Evolutionary conservation across 2,797 vertebrate species (phyloP).

Genomic region (Antennarius maculatus): DNA sequence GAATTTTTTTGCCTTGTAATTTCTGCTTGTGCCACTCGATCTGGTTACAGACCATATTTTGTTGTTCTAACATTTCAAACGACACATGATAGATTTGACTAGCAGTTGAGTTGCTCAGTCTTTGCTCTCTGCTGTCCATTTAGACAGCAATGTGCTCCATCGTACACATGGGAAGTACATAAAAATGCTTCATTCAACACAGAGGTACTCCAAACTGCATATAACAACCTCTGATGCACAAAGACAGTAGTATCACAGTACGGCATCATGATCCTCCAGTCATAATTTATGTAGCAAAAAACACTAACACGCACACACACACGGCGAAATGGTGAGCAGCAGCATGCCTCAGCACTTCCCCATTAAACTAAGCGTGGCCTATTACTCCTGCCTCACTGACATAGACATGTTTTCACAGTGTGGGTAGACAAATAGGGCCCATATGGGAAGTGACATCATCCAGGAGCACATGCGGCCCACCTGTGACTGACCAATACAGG

Average conservation of each 20-base stretch:
- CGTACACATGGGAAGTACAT: constrained; percentile 2
- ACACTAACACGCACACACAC: neutral
- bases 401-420: constrained; percentile 60
- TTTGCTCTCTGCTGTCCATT: constrained; percentile 20
- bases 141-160: constrained; percentile 6
- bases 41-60: constrained; percentile 67
- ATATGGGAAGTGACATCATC: constrained; percentile 67
- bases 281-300: constrained; percentile 28
- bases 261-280: constrained; percentile 19
- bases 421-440: constrained; percentile 58
- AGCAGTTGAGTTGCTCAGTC: constrained; percentile 34
- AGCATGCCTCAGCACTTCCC: constrained; percentile 57
- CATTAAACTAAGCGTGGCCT: constrained; percentile 61
- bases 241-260: constrained; percentile 31
- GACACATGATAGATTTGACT: constrained; percentile 49
- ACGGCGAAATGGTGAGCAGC: constrained; percentile 33
- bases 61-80: constrained; percentile 69
- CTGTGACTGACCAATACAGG: constrained; percentile 52
- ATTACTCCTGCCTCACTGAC: constrained; percentile 56
- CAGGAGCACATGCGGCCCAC: constrained; percentile 54
- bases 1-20: constrained; percentile 61
- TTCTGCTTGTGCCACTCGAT: neutral
- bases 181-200: neutral
- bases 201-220: neutral
- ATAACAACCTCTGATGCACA: constrained; percentile 12